Evolutionary conservation across 2,113 vertebrate species (phyloP).

Genomic region (Ursus arctos): DNA sequence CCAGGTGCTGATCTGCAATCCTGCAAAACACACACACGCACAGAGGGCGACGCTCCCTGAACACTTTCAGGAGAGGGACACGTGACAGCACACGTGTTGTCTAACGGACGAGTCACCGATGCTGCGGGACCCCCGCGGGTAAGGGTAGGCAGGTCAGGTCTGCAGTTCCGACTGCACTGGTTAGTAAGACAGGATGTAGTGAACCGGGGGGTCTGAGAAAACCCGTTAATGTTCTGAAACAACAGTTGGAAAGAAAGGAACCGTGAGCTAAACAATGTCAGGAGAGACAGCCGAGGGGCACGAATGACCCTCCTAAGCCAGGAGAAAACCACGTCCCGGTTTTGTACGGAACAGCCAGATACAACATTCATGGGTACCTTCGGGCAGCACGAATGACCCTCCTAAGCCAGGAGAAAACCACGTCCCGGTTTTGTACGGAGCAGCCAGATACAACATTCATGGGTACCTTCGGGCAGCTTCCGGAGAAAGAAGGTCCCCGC

Average conservation of each 20-base stretch:
- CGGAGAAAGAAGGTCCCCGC: accelerated
- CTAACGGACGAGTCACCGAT: accelerated
- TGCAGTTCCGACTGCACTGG: accelerated
- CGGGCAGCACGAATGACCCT: accelerated
- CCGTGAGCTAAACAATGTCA: accelerated
- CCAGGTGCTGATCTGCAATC: conserved; percentile 9
- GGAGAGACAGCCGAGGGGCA: not conserved
- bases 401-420: too few relatives aligned
- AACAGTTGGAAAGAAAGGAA: not conserved
- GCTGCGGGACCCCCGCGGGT: accelerated
- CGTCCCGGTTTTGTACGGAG: accelerated
- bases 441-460: accelerated
- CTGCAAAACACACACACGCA: not conserved
- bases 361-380: accelerated
- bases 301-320: not conserved
- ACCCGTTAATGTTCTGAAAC: not conserved
- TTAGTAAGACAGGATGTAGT: accelerated
- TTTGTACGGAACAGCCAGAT: accelerated
- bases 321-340: accelerated
- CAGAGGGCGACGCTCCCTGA: accelerated
- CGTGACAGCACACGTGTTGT: accelerated
- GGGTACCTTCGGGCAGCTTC: accelerated
- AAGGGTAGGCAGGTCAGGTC: accelerated
- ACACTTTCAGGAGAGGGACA: not conserved
- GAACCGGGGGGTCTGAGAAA: not conserved